These are phyloP conservation scores for Trididemnum miniatum DNA, from an alignment of 23 tunicate genomes.

Conservation along the genomic window DNA sequence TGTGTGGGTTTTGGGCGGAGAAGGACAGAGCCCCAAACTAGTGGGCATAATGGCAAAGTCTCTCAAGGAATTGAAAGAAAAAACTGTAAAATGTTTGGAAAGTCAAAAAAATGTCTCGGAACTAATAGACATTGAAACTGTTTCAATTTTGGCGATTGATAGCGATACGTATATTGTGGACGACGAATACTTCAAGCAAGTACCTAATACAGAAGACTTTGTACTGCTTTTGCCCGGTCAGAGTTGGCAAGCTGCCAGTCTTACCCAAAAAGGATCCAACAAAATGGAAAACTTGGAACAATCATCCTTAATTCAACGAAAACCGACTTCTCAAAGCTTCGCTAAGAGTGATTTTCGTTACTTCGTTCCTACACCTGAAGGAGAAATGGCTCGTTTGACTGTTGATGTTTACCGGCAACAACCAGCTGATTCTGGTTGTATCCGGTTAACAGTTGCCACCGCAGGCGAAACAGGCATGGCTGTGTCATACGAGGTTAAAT, in stretches of 20 bases:
- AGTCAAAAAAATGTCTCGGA: neutral
- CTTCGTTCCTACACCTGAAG: constrained; percentile 22
- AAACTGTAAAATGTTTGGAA: neutral
- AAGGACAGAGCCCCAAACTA: neutral
- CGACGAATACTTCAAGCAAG: constrained; percentile 40
- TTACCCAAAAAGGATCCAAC: neutral
- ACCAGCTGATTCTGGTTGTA: constrained; percentile 14
- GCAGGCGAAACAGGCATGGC: constrained; percentile 29
- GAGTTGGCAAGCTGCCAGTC: neutral
- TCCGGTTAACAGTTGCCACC: constrained; percentile 31
- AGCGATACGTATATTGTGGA: constrained; percentile 36
- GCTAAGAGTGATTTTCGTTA: constrained; percentile 3
- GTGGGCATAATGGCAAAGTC: neutral
- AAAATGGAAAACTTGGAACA: neutral
- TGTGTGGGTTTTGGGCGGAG: constrained; percentile 4
- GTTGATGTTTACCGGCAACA: constrained; percentile 15
- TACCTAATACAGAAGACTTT: constrained; percentile 18
- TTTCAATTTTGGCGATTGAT: neutral
- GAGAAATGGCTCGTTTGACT: constrained; percentile 23
- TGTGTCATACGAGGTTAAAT: constrained; percentile 37
- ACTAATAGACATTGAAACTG: neutral
- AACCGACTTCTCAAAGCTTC: neutral
- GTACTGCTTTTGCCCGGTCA: constrained; percentile 34
- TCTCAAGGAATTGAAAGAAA: neutral
- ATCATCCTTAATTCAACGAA: neutral